Evolutionary conservation across 2,797 vertebrate species (phyloP).

Genomic region (Typhlichthys eigenmanni): DNA sequence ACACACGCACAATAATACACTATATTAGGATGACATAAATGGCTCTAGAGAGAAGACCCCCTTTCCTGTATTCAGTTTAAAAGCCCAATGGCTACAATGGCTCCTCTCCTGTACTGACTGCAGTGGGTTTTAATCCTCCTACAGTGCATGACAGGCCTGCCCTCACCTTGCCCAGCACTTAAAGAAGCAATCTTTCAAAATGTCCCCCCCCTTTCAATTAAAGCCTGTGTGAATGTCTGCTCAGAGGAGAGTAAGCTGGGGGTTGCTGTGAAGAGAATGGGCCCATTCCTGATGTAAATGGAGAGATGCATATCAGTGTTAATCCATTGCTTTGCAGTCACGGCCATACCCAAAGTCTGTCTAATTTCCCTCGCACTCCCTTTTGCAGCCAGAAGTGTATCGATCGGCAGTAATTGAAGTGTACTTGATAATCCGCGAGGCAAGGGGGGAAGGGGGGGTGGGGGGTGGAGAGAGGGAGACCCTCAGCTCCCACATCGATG

Average conservation of each 20-base stretch:
- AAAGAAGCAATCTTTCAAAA: conserved; percentile 85
- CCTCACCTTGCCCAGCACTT: conserved; percentile 85
- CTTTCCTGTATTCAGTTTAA: conserved; percentile 49
- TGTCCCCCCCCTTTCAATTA: conserved; percentile 73
- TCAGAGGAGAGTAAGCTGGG: conserved; percentile 71
- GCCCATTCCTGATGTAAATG: conserved; percentile 84
- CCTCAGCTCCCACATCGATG: conserved; percentile 79
- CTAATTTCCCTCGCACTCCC: conserved; percentile 84
- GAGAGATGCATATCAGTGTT: conserved; percentile 87
- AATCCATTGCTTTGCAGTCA: conserved; percentile 88
- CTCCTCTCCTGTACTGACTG: conserved; percentile 53
- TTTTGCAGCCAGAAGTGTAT: conserved; percentile 84
- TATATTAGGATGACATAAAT: conserved; percentile 60
- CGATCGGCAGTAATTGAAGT: conserved; percentile 87
- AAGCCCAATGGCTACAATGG: conserved; percentile 42
- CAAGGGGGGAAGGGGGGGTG: conserved; percentile 77
- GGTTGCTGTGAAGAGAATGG: conserved; percentile 56
- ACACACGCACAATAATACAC: conserved; percentile 23
- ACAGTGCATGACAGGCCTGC: conserved; percentile 75
- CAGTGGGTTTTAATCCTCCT: conserved; percentile 72
- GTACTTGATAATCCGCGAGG: conserved; percentile 86
- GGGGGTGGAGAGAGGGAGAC: conserved; percentile 79
- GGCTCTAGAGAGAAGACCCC: conserved; percentile 46
- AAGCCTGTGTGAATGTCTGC: conserved; percentile 71
- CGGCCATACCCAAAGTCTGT: conserved; percentile 83